Percentiles rank a stretch among this genome's conserved stretches.
These are phyloP conservation scores for Mastacembelus armatus DNA, from an alignment of 2,797 vertebrate species.

Conservation along the genomic window DNA sequence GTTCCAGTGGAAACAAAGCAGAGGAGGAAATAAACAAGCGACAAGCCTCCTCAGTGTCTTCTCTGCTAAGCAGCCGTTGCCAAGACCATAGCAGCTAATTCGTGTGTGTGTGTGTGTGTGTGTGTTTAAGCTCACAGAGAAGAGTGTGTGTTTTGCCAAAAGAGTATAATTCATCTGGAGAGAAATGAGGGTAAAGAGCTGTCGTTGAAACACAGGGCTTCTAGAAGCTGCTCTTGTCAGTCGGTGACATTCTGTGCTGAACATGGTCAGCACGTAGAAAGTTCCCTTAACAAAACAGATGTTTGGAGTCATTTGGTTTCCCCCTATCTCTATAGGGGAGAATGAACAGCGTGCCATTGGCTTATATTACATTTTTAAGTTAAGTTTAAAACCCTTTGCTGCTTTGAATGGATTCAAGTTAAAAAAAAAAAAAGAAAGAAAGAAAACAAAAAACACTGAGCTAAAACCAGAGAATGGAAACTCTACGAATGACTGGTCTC, in stretches of 20 bases:
- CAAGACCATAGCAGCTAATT: conserved; percentile 22
- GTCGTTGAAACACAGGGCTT: conserved; percentile 11
- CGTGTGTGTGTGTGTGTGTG: conserved; percentile 9
- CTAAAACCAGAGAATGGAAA: too few species aligned
- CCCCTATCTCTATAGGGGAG: too few species aligned
- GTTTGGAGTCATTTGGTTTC: neutral
- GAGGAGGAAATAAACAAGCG: conserved; percentile 70
- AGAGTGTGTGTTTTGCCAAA: conserved; percentile 10
- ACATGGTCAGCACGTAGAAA: conserved; percentile 18
- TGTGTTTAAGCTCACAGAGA: conserved; percentile 17
- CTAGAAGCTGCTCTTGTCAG: conserved; percentile 55
- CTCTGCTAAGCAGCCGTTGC: conserved; percentile 68
- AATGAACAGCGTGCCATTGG: too few species aligned
- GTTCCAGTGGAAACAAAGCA: conserved; percentile 67
- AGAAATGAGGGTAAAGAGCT: conserved; percentile 23
- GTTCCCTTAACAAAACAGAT: conserved; percentile 1
- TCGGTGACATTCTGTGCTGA: conserved; percentile 25
- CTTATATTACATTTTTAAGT: too few species aligned
- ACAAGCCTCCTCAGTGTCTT: conserved; percentile 63
- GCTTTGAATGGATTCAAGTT: too few species aligned
- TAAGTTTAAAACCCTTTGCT: too few species aligned
- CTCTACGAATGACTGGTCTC: too few species aligned
- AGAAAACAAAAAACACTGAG: too few species aligned
- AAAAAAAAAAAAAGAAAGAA: too few species aligned
- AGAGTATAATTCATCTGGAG: conserved; percentile 2